A percentile compares a stretch with the other conserved stretches of the same genome.
These are phyloP conservation scores for Trididemnum nubilum DNA, from an alignment of 23 tunicate genomes.

Conservation along the genomic window DNA sequence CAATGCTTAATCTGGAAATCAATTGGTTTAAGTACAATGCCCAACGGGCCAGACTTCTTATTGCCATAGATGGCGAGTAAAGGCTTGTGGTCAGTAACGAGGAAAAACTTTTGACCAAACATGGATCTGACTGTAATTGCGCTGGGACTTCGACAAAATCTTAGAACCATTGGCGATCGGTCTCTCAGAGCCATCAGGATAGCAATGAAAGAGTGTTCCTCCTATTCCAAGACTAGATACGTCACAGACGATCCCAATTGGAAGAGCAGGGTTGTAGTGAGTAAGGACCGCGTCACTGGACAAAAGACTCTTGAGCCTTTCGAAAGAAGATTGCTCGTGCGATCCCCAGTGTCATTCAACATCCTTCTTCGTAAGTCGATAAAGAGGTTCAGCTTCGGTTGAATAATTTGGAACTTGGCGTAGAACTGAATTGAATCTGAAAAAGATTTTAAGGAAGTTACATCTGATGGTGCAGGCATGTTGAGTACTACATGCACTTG, in stretches of 20 bases:
- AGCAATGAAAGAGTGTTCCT: background rate
- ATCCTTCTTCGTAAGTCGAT: background rate
- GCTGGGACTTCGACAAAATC: background rate
- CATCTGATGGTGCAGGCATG: slow-evolving; percentile 22
- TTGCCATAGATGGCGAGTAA: no score
- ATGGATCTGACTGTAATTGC: no score
- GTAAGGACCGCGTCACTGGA: background rate
- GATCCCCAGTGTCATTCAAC: background rate
- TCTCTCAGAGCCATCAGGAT: background rate
- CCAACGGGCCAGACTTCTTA: no score
- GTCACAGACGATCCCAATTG: background rate
- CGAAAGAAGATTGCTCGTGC: background rate
- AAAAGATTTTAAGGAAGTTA: background rate
- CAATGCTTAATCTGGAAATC: no score
- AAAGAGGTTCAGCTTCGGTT: background rate
- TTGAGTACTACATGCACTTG: slow-evolving; percentile 22
- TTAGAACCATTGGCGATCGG: no score
- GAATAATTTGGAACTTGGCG: background rate
- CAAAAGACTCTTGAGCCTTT: background rate
- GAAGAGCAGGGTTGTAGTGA: background rate
- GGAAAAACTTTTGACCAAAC: no score
- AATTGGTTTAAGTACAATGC: no score
- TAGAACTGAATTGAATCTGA: background rate
- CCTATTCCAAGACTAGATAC: background rate
- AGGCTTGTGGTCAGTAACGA: no score